phyloP scores from a whole-genome alignment of 2,113 vertebrate genomes.

The Cariama cristata region DNA sequence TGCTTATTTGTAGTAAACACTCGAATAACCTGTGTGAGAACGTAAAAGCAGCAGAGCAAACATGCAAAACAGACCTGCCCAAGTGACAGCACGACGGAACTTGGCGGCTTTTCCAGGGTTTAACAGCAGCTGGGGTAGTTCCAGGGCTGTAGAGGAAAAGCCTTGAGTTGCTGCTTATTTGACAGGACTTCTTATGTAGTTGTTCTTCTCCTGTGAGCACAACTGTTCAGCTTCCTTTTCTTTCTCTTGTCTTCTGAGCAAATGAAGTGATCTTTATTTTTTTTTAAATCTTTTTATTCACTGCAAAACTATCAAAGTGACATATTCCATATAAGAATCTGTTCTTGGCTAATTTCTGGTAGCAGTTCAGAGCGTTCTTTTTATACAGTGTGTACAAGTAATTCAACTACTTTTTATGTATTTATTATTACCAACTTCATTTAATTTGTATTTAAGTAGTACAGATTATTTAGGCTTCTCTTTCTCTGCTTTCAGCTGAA shows the following conservation, averaged over 20 bases:
- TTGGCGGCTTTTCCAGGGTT: neutral
- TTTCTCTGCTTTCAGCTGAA: neutral
- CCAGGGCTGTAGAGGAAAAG: neutral
- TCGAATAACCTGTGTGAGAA: fast-evolving
- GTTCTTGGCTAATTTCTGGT: neutral
- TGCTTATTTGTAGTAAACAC: neutral
- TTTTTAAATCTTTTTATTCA: neutral
- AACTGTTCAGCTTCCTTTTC: neutral
- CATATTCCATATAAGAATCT: fast-evolving
- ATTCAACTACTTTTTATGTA: fast-evolving
- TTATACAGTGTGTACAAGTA: too few species aligned
- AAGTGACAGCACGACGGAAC: fast-evolving
- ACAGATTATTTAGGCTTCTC: neutral
- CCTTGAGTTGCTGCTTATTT: neutral
- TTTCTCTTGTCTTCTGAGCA: neutral
- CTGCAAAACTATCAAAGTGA: neutral
- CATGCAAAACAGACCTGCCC: fast-evolving
- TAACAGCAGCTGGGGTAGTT: neutral
- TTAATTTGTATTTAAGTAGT: neutral
- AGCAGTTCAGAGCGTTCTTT: neutral
- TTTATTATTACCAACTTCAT: neutral
- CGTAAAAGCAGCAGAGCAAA: neutral
- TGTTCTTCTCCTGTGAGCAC: neutral
- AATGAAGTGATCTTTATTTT: neutral
- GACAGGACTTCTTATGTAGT: neutral